Percentiles rank a stretch among this genome's conserved stretches.
Conservation (phyloP, 2,797 vertebrate genomes). For the Poeciliopsis infans region DNA sequence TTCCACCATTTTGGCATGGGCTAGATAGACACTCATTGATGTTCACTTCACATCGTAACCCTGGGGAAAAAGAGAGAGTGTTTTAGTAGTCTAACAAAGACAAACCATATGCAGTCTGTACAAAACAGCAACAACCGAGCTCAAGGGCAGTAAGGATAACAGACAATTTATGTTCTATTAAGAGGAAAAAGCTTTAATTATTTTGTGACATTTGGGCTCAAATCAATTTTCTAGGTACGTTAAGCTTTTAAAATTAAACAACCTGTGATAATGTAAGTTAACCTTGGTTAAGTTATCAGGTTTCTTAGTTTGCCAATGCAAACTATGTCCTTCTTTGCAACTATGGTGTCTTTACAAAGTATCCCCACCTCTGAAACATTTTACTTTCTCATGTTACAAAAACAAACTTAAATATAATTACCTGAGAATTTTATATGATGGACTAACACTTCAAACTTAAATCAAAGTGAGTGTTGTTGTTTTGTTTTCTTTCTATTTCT, state of each 20-base stretch:
- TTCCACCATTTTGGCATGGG: conserved; percentile 82
- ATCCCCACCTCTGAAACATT: background rate
- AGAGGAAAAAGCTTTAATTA: conserved; percentile 5
- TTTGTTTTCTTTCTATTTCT: no score
- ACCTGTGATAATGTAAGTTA: background rate
- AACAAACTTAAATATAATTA: background rate
- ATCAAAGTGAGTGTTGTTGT: background rate
- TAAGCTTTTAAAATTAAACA: background rate
- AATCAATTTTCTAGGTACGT: background rate
- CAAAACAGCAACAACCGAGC: background rate
- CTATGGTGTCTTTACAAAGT: background rate
- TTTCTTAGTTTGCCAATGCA: conserved; percentile 8
- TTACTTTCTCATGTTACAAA: background rate
- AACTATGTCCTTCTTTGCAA: background rate
- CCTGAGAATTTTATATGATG: background rate
- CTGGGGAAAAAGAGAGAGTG: conserved; percentile 63
- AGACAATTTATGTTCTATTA: background rate
- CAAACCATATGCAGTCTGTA: background rate
- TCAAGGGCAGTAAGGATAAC: background rate
- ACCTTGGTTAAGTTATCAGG: background rate
- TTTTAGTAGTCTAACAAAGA: conserved; percentile 5
- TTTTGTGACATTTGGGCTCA: conserved; percentile 5
- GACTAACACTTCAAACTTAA: background rate
- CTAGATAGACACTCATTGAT: conserved; percentile 81
- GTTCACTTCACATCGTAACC: conserved; percentile 79